Conservation (phyloP, 2,888 invertebrate species). For the Brenthis daphne region DNA sequence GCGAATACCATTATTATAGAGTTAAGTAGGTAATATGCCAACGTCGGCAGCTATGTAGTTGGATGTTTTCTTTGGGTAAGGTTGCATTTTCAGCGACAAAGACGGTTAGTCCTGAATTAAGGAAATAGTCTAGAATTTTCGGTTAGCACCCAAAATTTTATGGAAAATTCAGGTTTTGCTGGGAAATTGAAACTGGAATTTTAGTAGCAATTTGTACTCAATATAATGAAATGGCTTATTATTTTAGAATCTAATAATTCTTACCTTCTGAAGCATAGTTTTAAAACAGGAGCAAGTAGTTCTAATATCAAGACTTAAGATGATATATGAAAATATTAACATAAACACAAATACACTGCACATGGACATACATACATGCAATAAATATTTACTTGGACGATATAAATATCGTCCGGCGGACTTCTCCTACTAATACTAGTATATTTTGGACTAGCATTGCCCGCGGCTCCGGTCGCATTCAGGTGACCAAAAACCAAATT, state of each 20-base stretch:
- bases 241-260: not conserved
- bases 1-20: conserved; percentile 41
- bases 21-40: conserved; percentile 42
- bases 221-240: not conserved
- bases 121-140: conserved; percentile 38
- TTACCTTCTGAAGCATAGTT: not conserved
- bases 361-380: no score
- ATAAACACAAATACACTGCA: no score
- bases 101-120: conserved; percentile 36
- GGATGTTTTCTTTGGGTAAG: conserved; percentile 38
- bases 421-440: no score
- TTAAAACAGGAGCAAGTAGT: not conserved
- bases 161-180: conserved; percentile 21
- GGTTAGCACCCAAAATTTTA: conserved; percentile 36
- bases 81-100: conserved; percentile 40
- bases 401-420: no score
- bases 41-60: conserved; percentile 37
- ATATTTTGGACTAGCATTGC: no score
- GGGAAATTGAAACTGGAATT: conserved; percentile 26
- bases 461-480: no score
- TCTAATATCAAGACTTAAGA: no score
- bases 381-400: no score
- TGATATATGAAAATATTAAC: no score
- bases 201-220: not conserved
- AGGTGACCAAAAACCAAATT: no score